Evolutionary conservation across 2,113 vertebrate species (phyloP).

Genomic region (Petrocephalus microphthalmus): DNA sequence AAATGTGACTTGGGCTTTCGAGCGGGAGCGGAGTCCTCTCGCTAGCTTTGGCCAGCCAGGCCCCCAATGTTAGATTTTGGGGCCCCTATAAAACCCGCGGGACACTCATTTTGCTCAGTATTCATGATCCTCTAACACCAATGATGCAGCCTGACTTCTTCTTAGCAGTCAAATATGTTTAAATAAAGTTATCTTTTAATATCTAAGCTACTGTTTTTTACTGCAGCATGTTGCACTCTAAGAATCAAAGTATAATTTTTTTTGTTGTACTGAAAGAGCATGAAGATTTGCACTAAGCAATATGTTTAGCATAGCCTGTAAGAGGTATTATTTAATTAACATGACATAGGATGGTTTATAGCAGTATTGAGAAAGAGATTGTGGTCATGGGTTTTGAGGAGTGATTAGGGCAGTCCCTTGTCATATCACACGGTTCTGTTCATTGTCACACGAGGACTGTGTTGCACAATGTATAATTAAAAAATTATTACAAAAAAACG

Average conservation of each 20-base stretch:
- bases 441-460: neutral
- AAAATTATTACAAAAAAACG: neutral
- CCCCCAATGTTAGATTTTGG: neutral
- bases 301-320: neutral
- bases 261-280: neutral
- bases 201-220: neutral
- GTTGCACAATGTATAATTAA: neutral
- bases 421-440: neutral
- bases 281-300: neutral
- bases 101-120: neutral
- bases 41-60: neutral
- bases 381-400: neutral
- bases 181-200: neutral
- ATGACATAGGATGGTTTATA: neutral
- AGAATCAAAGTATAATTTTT: neutral
- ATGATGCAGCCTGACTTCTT: neutral
- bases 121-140: neutral
- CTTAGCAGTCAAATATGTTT: neutral
- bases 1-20: neutral
- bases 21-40: neutral
- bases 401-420: neutral
- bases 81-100: neutral
- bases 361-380: neutral
- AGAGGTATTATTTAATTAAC: neutral
- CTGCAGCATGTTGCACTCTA: neutral